Evolutionary conservation across 2,113 vertebrate genomes (phyloP).

Genomic region (Columba janthina): DNA sequence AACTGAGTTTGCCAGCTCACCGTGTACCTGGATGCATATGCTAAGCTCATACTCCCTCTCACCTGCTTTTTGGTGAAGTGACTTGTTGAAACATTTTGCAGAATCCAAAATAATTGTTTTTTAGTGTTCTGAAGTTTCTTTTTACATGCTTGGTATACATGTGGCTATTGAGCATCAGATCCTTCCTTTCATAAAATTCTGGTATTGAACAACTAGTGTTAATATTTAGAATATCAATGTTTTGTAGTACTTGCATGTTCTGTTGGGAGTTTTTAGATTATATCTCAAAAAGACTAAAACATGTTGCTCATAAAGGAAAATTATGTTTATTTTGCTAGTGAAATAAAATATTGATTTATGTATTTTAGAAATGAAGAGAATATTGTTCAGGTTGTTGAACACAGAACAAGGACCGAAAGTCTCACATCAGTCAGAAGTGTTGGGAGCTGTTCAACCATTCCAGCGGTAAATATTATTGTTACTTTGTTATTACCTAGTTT

Average conservation of each 20-base stretch:
- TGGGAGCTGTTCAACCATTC: constrained; percentile 91
- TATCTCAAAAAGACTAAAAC: not conserved
- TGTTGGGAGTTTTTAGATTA: not conserved
- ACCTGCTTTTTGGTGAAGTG: not conserved
- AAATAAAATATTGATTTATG: not conserved
- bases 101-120: not conserved
- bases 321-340: not conserved
- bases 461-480: constrained; percentile 77
- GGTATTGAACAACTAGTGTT: not conserved
- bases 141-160: not conserved
- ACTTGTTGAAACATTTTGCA: not conserved
- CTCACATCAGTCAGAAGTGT: constrained; percentile 78
- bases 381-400: constrained; percentile 65
- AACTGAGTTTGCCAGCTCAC: not conserved
- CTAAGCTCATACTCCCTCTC: not conserved
- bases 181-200: not conserved
- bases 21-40: not conserved
- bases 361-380: constrained; percentile 80
- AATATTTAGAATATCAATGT: not conserved
- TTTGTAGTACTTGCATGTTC: not conserved
- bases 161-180: not conserved
- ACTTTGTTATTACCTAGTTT: not conserved
- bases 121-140: not conserved
- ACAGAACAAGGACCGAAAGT: constrained; percentile 84
- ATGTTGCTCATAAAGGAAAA: not conserved